Percentiles rank a stretch among this genome's conserved stretches.
Conservation (phyloP, 2,113 vertebrate genomes). For the Rhinoderma darwinii region DNA sequence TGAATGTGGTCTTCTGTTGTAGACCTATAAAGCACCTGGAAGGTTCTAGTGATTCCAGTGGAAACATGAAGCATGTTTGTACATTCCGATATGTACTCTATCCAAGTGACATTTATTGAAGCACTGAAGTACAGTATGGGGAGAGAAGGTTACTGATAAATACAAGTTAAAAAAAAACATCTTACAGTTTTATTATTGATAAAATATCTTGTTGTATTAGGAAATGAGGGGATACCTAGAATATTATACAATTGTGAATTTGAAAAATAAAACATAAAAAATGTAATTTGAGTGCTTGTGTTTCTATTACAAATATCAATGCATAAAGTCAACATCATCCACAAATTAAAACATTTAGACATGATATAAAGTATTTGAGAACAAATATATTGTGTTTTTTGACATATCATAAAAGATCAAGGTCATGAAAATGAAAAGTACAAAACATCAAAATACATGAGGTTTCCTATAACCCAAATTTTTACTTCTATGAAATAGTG, state of each 20-base stretch:
- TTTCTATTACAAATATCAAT: not conserved
- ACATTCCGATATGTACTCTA: not conserved
- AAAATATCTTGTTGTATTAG: too few species aligned
- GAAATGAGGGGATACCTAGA: not conserved
- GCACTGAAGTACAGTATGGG: not conserved
- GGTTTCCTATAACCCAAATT: too few species aligned
- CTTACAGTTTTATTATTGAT: not conserved
- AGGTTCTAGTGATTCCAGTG: not conserved
- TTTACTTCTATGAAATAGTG: too few species aligned
- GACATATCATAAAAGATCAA: too few species aligned
- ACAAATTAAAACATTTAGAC: too few species aligned
- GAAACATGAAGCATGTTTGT: not conserved
- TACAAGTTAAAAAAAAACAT: not conserved
- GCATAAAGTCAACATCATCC: too few species aligned
- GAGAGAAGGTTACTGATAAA: not conserved
- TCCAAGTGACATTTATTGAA: not conserved
- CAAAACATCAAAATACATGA: too few species aligned
- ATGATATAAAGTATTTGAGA: too few species aligned
- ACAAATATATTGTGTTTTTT: too few species aligned
- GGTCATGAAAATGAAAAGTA: too few species aligned
- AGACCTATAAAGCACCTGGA: not conserved
- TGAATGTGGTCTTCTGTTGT: not conserved
- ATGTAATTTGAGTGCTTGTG: not conserved
- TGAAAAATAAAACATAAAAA: slow-evolving; percentile 3
- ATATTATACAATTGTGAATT: not conserved